Conservation (phyloP, 1,140 invertebrate species). For the Monochamus saltuarius region DNA sequence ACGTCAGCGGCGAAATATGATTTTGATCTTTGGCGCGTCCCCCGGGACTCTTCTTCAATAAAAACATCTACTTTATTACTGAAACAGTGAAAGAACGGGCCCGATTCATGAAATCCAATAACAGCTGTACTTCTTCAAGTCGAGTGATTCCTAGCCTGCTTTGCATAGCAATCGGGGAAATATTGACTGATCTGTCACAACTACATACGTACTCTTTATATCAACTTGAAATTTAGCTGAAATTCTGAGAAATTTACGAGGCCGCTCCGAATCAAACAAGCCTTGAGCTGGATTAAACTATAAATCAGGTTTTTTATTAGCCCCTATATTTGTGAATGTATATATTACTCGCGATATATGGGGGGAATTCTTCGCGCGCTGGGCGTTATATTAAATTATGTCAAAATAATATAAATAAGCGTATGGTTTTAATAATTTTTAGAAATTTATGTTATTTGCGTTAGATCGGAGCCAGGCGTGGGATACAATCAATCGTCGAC, state of each 20-base stretch:
- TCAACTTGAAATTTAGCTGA: constrained; percentile 6
- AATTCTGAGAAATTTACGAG: constrained; percentile 6
- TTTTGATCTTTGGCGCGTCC: constrained; percentile 44
- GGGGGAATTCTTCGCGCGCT: too few relatives aligned
- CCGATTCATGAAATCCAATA: constrained; percentile 47
- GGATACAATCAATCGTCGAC: too few relatives aligned
- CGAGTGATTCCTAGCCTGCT: constrained; percentile 44
- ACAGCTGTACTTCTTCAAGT: constrained; percentile 42
- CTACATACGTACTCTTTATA: constrained; percentile 19
- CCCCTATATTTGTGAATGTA: too few relatives aligned
- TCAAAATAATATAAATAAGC: too few relatives aligned
- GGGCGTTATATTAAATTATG: too few relatives aligned
- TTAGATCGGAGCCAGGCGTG: too few relatives aligned
- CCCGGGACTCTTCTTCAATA: constrained; percentile 42
- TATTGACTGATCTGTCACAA: constrained; percentile 38
- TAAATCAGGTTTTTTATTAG: neutral
- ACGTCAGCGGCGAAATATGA: constrained; percentile 45
- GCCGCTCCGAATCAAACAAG: constrained; percentile 1
- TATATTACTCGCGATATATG: too few relatives aligned
- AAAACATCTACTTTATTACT: constrained; percentile 47
- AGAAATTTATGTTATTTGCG: too few relatives aligned
- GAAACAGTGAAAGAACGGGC: constrained; percentile 32
- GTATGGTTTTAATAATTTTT: too few relatives aligned
- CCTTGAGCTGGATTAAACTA: constrained; percentile 3
- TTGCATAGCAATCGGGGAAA: constrained; percentile 42